These are phyloP conservation scores for Tragelaphus strepsiceros DNA, from an alignment of 2,113 vertebrate species.

Conservation along the genomic window DNA sequence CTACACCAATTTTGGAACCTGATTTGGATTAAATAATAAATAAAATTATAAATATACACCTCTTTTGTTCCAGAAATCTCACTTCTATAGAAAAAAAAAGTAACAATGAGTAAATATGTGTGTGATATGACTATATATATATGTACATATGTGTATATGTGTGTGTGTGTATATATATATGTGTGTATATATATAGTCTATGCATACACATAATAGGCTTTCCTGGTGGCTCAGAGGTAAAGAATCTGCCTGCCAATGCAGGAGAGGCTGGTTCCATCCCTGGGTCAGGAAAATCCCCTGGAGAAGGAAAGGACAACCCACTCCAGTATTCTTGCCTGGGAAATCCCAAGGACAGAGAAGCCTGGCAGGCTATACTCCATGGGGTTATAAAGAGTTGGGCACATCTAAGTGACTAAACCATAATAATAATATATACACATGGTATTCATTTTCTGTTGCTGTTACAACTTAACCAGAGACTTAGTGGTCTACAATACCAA, in stretches of 20 bases:
- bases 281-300: background rate
- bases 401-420: background rate
- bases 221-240: background rate
- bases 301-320: background rate
- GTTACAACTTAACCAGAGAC: background rate
- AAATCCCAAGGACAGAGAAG: background rate
- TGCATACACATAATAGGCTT: background rate
- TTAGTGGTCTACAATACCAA: background rate
- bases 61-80: background rate
- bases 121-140: background rate
- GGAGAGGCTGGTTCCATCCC: background rate
- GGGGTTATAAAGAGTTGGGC: background rate
- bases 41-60: background rate
- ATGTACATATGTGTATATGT: fast-evolving
- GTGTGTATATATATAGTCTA: background rate
- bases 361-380: background rate
- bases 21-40: conserved; percentile 19
- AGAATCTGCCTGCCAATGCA: background rate
- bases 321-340: background rate
- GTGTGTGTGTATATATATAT: fast-evolving
- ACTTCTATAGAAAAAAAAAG: background rate
- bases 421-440: background rate
- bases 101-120: background rate
- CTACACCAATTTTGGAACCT: background rate
- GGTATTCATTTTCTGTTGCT: background rate